Conservation (phyloP, 2,888 invertebrate genomes). For the Syritta pipiens region DNA sequence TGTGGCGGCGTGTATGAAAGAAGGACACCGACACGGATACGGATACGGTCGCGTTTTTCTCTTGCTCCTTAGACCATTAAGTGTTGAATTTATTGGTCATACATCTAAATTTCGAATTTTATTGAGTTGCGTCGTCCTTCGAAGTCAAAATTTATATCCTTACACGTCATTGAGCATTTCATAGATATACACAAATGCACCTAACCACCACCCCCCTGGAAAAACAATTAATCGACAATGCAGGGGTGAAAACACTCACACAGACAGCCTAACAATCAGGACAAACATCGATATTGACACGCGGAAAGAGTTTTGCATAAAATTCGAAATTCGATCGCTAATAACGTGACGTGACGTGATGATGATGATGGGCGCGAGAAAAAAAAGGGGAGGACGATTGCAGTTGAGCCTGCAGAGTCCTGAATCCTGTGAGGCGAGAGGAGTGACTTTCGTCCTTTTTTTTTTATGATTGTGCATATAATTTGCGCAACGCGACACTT, state of each 20-base stretch:
- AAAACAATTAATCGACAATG: no score
- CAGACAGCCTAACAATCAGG: no score
- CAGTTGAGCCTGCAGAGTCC: no score
- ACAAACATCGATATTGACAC: conserved; percentile 41
- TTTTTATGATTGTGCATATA: conserved; percentile 67
- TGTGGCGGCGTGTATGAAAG: conserved; percentile 48
- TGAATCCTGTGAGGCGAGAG: no score
- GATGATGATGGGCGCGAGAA: conserved; percentile 57
- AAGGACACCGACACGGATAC: no score
- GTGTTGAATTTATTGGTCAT: conserved; percentile 77
- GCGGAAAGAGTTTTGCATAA: no score
- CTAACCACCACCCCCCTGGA: no score
- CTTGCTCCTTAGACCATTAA: conserved; percentile 78
- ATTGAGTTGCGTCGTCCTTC: conserved; percentile 68
- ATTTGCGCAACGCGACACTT: conserved; percentile 60
- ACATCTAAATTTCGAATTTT: conserved; percentile 71
- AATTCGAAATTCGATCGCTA: conserved; percentile 63
- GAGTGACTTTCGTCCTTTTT: no score
- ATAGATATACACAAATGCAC: no score
- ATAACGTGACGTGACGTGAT: conserved; percentile 60
- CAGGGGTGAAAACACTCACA: no score
- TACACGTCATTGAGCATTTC: conserved; percentile 67
- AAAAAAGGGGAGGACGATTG: no score
- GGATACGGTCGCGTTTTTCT: conserved; percentile 72
- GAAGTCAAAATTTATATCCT: conserved; percentile 61